Conservation (phyloP, 1,140 invertebrate species). For the Penaeus japonicus region DNA sequence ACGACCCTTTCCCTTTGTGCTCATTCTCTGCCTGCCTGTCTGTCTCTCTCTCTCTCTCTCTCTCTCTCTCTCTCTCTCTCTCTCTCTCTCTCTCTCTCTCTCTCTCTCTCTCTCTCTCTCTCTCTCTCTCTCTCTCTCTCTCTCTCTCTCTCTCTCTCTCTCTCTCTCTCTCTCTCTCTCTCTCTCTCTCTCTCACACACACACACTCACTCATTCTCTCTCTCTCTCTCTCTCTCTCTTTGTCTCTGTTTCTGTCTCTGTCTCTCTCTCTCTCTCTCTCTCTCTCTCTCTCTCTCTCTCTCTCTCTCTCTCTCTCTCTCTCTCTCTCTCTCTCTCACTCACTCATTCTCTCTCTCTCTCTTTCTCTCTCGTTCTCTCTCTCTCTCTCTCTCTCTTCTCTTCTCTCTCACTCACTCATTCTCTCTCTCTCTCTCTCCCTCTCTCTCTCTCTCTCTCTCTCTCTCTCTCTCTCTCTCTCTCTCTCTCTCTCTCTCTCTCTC, state of each 20-base stretch:
- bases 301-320: slow-evolving; percentile 66
- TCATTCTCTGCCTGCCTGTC: neutral
- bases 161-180: slow-evolving; percentile 21
- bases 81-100: too few species aligned
- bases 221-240: slow-evolving; percentile 4
- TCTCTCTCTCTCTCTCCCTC: too few species aligned
- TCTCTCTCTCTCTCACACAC: slow-evolving; percentile 3
- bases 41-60: neutral
- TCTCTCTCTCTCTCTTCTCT: slow-evolving; percentile 54
- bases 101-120: neutral
- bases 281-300: neutral
- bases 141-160: neutral
- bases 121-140: neutral
- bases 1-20: neutral
- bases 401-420: too few species aligned
- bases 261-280: neutral
- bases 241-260: neutral
- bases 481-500: too few species aligned
- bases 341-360: neutral
- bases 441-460: too few species aligned
- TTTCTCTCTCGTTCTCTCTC: neutral
- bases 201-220: slow-evolving; percentile 2
- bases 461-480: too few species aligned
- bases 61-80: neutral
- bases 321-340: slow-evolving; percentile 95